Percentiles rank a stretch among this genome's conserved stretches.
phyloP scores from a whole-genome alignment of 1,140 invertebrate genomes.

The Atopsyche davidsoni region DNA sequence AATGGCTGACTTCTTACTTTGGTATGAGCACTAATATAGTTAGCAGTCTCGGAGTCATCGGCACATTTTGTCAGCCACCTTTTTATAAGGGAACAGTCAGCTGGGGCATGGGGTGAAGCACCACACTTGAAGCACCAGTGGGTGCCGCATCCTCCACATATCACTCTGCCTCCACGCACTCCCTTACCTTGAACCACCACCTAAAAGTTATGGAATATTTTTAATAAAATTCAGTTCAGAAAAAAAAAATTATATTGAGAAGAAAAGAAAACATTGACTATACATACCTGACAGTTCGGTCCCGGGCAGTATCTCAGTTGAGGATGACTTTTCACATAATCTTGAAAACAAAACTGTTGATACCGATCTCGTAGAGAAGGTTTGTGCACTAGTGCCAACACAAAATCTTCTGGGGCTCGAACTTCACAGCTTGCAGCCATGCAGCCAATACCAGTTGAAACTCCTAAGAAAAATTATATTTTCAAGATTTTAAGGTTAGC shows the following conservation, averaged over 20 bases:
- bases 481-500: background rate
- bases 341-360: conserved; percentile 90
- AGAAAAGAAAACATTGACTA: background rate
- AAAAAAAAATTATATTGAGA: background rate
- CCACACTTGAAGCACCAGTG: conserved; percentile 81
- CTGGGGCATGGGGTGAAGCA: conserved; percentile 95
- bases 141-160: conserved; percentile 49
- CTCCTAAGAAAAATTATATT: conserved; percentile 39
- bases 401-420: conserved; percentile 92
- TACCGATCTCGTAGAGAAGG: conserved; percentile 83
- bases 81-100: conserved; percentile 92
- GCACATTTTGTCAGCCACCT: conserved; percentile 99
- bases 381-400: conserved; percentile 75
- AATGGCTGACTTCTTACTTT: conserved; percentile 68
- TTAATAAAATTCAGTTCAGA: background rate
- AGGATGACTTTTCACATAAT: conserved; percentile 92
- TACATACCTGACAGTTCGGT: conserved; percentile 80
- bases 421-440: conserved; percentile 93
- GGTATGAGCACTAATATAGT: conserved; percentile 97
- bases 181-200: conserved; percentile 38
- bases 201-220: conserved; percentile 17
- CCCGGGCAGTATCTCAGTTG: conserved; percentile 92
- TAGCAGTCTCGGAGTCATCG: conserved; percentile 98
- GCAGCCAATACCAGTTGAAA: conserved; percentile 82
- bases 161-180: conserved; percentile 40